Evolutionary conservation across 64 coral and sea anemone species (phyloP), one percentile per base, ranked within the genome.

Genomic region (Hydrozoanthus tunicans): DNA sequence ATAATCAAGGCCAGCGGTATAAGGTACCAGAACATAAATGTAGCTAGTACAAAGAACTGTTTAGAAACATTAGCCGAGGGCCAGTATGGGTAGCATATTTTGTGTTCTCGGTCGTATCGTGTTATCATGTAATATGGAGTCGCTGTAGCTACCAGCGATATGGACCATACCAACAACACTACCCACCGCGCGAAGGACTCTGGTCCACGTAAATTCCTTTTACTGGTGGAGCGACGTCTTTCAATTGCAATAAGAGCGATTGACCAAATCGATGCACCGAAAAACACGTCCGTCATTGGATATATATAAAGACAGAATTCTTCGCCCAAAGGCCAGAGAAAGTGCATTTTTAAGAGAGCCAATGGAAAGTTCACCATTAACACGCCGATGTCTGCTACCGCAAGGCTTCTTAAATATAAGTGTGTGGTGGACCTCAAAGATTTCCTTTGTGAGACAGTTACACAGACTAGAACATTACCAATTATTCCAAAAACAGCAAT

Each of bases 211-310:
- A 54, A 56, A 14, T n/a, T 70, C 20, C 13, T 55, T 17, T 7
- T 88, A 7, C 4, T 10, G 0, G 70, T 60, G 24, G 68, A 74
- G 12, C 84, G 66, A 10, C 70, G 68, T 56, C 84, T 72, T 61
- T 88, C 84, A 27, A 88, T 88, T 6, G 84, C 84, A 14, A 88
- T 88, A n/a, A 75, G 68, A 75, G 84, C 57, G 54, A 88, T 73
- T 59, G 84, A 88, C 84, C 84, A 88, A 43, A 88, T 88, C 68
- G 84, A 88, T 4, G 84, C 84, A 74, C 84, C 84, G 15, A 88
- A 88, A 25, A 88, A 88, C 2, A 88, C 69, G 69, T 88, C 84
- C 27, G 84, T 88, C 12, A 88, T 32, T 6, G 84, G 84, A 74
- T 88, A 88, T 3, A 88, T 74, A 51, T 88, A 88, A 1, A 88